Base-by-base conservation (phyloP, 2,888 invertebrate species). In the Sesia apiformis region DNA sequence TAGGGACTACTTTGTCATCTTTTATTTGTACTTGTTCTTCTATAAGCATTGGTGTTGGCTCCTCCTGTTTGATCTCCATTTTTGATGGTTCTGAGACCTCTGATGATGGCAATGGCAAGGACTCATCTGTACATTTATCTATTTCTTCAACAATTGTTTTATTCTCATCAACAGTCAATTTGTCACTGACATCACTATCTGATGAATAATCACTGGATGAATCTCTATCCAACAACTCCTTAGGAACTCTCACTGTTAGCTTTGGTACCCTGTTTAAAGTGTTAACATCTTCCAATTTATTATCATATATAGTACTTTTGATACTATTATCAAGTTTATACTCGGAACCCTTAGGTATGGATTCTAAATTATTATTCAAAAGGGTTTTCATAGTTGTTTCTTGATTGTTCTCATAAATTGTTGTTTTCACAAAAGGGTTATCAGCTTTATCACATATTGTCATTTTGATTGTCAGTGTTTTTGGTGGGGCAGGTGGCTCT, bases 171-270 rank as follows among this genome's bases (percentile, higher is more conserved):
- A 91, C 88, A 51, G 91, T 91, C 57, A 91, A 73, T 74, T 92
- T 92, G 59, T 92, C 92, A 79, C 92, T 92, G 55, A 85, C 85
- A 72, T 92, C 92, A 80, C 91, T 92, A 60, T 91, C 91, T 58
- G 87, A 89, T 59, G 90, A 89, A 64, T 87, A 85, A 64, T 90
- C 90, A 76, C 84, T 89, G 40, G 90, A 90, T 54, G 90, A 88
- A 69, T 87, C 84, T 70, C 87, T 90, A 63, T 90, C 90, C 58
- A 87, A 71, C 58, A 91, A 91, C 67, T 91, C 91, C 74, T 92
- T 92, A 51, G 92, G 92, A 62, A 92, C 90, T 75, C 93, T 91
- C 39, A 94, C 85, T 61, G 93, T 94, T 55, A 94, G 82, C 78
- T 94, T 94, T 64, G 93, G 94, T 61, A 93, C 93, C 78, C 91